Base-by-base conservation (phyloP, 2,888 invertebrate genomes). In the Synergus japonicus region DNA sequence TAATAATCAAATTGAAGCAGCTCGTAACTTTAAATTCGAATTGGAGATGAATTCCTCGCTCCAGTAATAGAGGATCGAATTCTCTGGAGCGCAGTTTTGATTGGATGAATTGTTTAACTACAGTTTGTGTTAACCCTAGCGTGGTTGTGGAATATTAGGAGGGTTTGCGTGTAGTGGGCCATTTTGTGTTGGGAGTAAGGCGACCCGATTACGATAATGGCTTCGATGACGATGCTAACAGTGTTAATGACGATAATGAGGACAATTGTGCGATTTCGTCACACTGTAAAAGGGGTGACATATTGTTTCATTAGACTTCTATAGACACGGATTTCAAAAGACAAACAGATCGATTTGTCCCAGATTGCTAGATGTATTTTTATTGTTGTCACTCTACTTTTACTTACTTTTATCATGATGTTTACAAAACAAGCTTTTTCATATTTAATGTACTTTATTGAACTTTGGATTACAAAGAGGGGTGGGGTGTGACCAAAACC, bases 191-290 rank as follows among this genome's bases (percentile, higher is more conserved):
- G 67, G 12, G 66, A 43, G 64, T 63, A 43, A 49, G 76, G 76
- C 64, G 67, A 67, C 43, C 79, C 78, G 82, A 80, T 84, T 81
- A 81, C 78, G 79, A 67, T 85, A 84, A 84, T 83, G 76, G 83
- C 76, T 81, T 60, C 78, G 80, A 83, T 83, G 81, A 85, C 80
- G 84, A 83, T 44, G 78, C 58, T 83, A 85, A 85, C 54, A 37
- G 54, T 37, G 73, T 49, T 73, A 54, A 73, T 73, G 54, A 54
- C 73, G 22, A 4, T 73, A 54, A 73, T 73, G 73, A 54, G 54
- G 37, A 73, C 54, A 73, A 73, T 73, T 73, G 54, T 73, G 37
- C 37, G 15, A 49, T 73, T 73, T 37, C 73, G 73, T 73, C 73
- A 73, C 54, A 73, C 37, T 37, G 49, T 73, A 37, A 73, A 73